Evolutionary conservation across 2,797 vertebrate species (phyloP), one percentile per base, ranked within the genome.

Genomic region (Cossypha niveicapilla): DNA sequence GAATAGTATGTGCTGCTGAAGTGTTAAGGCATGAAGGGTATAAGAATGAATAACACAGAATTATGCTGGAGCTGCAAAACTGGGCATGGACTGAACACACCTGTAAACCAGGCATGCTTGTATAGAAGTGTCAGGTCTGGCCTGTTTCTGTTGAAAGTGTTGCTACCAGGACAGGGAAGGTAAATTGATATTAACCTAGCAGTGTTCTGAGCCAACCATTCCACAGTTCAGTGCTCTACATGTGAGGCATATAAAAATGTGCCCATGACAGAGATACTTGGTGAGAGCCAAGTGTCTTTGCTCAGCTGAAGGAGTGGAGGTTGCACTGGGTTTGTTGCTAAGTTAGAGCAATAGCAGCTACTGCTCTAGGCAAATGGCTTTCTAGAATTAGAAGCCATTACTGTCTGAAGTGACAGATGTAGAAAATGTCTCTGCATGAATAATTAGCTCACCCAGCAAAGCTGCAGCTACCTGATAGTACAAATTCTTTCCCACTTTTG

Each of bases 321-420:
- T 53, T 82, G 58, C 22, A 18, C 54, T 6, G 37, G 5, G 9
- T 88, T 86, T 90, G 50, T 82, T 82, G 86, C 65, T 80, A 76
- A 56, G 73, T 92, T 83, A 92, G 73, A 83, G 56, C 56, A 74
- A 17, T 28, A 82, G 41, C 42, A 94, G 41, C 74, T 95, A 22
- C 77, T 95, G 67, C 65, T 91, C 39, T 65, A 80, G 81, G 90
- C 84, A 92, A 88, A 67, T 47, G 54, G 18, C 34, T 93, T 95
- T 95, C 92, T 94, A 93, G 92, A 90, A 86, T 96, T 93, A 82
- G 72, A 88, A 90, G 51, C 83, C 66, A 66, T 93, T 92, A 94
- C 70, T 65, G 47, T 88, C 82, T 94, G 75, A 71, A 79, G 23
- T 48, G 60, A 90, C 83, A 90, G 50, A 74, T 81, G 91, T 79